phyloP scores from a whole-genome alignment of 2,888 invertebrate genomes.

The Trichacis sp. region DNA sequence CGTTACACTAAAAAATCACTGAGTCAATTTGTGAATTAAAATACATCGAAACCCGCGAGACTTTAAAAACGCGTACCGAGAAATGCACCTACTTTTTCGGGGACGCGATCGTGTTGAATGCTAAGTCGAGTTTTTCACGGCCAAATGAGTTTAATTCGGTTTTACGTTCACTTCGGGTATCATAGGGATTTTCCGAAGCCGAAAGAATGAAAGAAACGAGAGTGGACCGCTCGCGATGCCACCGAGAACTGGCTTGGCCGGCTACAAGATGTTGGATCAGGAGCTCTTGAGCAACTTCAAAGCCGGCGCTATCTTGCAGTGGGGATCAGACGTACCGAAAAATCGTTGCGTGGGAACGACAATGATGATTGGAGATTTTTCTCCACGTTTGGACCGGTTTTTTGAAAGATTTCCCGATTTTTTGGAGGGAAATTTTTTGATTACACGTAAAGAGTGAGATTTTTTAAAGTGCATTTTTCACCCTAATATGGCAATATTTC shows the following conservation, averaged over 20 bases:
- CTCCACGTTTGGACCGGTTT: too few species aligned
- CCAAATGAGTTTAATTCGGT: background rate
- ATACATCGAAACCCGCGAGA: too few species aligned
- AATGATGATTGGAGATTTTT: too few species aligned
- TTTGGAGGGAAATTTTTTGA: too few species aligned
- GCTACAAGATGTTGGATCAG: slow-evolving; percentile 50
- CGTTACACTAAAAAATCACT: background rate
- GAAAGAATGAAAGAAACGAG: slow-evolving; percentile 26
- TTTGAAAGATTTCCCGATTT: too few species aligned
- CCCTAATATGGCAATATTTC: too few species aligned
- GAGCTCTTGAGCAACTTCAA: slow-evolving; percentile 53
- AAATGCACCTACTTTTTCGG: background rate
- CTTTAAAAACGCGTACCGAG: background rate
- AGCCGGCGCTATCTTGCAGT: slow-evolving; percentile 28
- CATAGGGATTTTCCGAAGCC: slow-evolving; percentile 8
- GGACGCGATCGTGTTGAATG: background rate
- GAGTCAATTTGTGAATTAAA: too few species aligned
- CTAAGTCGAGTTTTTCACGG: background rate
- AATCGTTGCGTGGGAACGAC: too few species aligned
- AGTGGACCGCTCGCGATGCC: slow-evolving; percentile 53
- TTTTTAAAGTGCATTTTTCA: too few species aligned
- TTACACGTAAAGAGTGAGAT: too few species aligned
- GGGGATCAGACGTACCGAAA: slow-evolving; percentile 25
- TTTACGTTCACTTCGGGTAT: slow-evolving; percentile 6
- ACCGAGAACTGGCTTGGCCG: slow-evolving; percentile 52